Evolutionary conservation across 2,888 invertebrate genomes (phyloP), one percentile per base, ranked within the genome.

Genomic region (Meiosimyza platycephala): DNA sequence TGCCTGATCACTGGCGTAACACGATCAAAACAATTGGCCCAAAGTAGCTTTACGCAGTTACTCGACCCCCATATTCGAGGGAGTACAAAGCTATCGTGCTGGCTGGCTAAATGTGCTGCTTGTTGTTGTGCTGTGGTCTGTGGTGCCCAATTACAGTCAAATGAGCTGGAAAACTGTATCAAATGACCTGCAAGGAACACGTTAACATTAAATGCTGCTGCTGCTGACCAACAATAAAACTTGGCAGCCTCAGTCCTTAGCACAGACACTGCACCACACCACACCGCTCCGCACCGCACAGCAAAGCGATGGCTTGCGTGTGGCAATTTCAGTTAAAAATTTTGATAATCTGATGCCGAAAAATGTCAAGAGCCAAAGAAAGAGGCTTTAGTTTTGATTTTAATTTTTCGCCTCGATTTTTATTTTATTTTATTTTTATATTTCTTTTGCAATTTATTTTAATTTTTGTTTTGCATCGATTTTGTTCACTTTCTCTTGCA

Each of bases 81-180:
- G 66, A 11, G 51, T 47, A 40, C n/a, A 11, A 55, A 16, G 55
- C 63, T 18, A 18, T 13, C 66, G 54, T 28, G 66, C 13, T 54
- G 57, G 57, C 52, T 54, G 48, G 7, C 52, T 18, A 40, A 7
- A 13, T 55, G 55, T 40, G 57, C 47, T 40, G 22, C 11, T 16
- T 40, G 47, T 22, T 55, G 18, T 18, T 16, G 47, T 47, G 50
- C 48, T 59, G 59, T 69, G 60, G 59, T 59, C 50, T 59, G 78
- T 79, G 86, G 85, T 85, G 85, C 86, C 86, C 86, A 85, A 85
- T 86, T 85, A 85, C 85, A 85, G 82, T 81, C 82, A 86, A 83
- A 86, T 86, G 85, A 86, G 83, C 85, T 85, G 86, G 85, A 86
- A 86, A 86, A 87, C 84, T 86, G 84, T 87, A 86, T 86, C 87